These are phyloP conservation scores for Petromus typicus DNA, from an alignment of 2,113 vertebrate genomes.

Conservation along the genomic window DNA sequence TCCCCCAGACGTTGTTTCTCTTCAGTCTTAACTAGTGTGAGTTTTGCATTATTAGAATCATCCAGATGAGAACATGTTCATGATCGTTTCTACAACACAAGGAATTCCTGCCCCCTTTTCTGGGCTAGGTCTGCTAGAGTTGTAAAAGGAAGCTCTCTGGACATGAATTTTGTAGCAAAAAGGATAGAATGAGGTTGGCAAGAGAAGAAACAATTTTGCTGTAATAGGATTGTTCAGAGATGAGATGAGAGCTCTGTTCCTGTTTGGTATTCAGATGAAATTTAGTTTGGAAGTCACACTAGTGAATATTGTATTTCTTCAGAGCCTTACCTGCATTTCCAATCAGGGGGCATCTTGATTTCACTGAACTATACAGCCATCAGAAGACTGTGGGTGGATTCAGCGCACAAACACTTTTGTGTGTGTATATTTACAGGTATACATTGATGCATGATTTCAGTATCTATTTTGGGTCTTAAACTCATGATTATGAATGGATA, in stretches of 20 bases:
- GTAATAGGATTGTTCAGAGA: conserved; percentile 16
- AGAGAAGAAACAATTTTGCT: conserved; percentile 63
- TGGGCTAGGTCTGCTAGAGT: neutral
- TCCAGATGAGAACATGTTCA: conserved; percentile 27
- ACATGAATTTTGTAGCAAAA: conserved; percentile 48
- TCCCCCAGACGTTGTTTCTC: neutral
- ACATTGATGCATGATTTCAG: conserved; percentile 50
- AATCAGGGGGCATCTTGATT: conserved; percentile 65
- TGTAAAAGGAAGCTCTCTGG: conserved; percentile 73
- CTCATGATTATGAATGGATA: conserved; percentile 24
- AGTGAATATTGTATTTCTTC: conserved; percentile 54
- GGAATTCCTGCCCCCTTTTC: neutral
- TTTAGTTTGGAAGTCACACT: conserved; percentile 64
- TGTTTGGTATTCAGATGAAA: conserved; percentile 61
- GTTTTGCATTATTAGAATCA: conserved; percentile 23
- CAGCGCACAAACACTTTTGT: neutral
- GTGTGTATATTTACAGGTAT: neutral
- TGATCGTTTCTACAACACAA: conserved; percentile 56
- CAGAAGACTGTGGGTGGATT: conserved; percentile 33
- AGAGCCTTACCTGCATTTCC: neutral
- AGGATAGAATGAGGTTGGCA: conserved; percentile 58
- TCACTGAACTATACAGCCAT: conserved; percentile 45
- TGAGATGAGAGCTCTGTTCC: conserved; percentile 48
- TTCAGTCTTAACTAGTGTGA: neutral
- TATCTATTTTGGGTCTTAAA: conserved; percentile 58